Percentiles rank a stretch among this genome's conserved stretches.
phyloP scores from a whole-genome alignment of 2,797 vertebrate species.

The Taeniopygia guttata region DNA sequence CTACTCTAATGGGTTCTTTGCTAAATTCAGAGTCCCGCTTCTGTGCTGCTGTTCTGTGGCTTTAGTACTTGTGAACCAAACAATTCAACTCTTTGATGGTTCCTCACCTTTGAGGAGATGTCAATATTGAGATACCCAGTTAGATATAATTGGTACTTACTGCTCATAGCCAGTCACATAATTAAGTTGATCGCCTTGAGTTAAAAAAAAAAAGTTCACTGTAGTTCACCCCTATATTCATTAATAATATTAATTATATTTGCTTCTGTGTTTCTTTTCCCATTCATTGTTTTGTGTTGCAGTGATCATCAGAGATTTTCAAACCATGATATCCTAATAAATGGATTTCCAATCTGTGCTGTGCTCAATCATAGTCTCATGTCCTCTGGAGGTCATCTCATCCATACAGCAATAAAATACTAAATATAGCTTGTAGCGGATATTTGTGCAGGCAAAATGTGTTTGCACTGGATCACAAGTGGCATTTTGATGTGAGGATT shows the following conservation, averaged over 20 bases:
- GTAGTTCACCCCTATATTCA: not conserved
- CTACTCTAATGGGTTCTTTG: not conserved
- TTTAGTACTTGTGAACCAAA: not conserved
- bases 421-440: not conserved
- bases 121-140: not conserved
- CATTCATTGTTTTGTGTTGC: not conserved
- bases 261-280: not conserved
- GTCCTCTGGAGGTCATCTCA: not conserved
- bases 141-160: not conserved
- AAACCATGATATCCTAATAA: not conserved
- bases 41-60: not conserved
- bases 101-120: not conserved
- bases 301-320: not conserved
- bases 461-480: not conserved
- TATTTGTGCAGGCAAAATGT: not conserved
- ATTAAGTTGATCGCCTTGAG: not conserved
- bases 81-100: not conserved
- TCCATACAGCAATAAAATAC: not conserved
- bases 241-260: not conserved
- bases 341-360: not conserved
- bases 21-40: not conserved
- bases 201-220: not conserved
- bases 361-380: not conserved
- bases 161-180: not conserved
- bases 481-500: not conserved